Evolutionary conservation across 2,797 vertebrate genomes (phyloP).

Genomic region (Chiloscyllium punctatum): DNA sequence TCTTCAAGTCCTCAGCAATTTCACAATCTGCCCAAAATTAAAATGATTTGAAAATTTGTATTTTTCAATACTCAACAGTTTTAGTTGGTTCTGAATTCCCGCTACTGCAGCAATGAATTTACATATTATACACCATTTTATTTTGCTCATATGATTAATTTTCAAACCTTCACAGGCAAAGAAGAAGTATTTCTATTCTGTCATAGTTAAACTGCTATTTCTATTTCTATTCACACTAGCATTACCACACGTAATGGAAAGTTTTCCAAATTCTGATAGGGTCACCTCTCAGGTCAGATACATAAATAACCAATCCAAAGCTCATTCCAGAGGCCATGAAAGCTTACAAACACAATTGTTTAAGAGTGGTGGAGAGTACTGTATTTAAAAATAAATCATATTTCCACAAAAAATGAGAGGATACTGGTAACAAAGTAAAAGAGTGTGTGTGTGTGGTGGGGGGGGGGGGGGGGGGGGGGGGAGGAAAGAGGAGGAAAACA

Average conservation of each 20-base stretch:
- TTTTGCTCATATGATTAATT: neutral
- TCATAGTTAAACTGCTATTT: neutral
- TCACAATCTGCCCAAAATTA: neutral
- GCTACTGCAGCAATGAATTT: neutral
- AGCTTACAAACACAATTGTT: neutral
- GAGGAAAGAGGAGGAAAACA: too few relatives aligned
- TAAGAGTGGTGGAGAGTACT: neutral
- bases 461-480: too few relatives aligned
- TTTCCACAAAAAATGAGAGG: neutral
- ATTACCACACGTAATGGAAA: neutral
- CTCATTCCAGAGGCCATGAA: neutral
- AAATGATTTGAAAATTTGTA: neutral
- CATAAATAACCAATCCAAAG: neutral
- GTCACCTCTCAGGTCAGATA: neutral
- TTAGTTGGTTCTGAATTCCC: neutral
- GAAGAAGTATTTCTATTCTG: neutral
- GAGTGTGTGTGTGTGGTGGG: too few relatives aligned
- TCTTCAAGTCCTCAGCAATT: neutral
- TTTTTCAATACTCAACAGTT: neutral
- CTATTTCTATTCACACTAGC: neutral
- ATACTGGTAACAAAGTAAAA: neutral
- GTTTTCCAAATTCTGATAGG: neutral
- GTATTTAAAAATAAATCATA: neutral
- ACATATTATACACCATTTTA: neutral
- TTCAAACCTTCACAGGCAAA: neutral